Conservation (phyloP, 2,797 vertebrate species). For the Potorous gilbertii region DNA sequence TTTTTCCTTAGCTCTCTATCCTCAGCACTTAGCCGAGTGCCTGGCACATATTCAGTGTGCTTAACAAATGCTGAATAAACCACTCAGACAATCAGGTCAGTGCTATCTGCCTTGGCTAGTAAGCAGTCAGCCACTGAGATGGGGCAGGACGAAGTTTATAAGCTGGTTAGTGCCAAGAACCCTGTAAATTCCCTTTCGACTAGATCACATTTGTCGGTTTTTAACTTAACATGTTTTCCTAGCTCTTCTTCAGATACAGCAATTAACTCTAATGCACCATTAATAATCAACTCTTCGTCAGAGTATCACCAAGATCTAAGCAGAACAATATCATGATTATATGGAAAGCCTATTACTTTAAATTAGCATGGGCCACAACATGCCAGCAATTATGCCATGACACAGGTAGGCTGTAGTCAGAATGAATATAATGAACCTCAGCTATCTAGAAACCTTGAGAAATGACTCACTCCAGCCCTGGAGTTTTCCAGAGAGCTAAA, state of each 20-base stretch:
- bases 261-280: slow-evolving; percentile 83
- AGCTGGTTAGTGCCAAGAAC: not conserved
- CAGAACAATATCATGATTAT: slow-evolving; percentile 81
- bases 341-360: slow-evolving; percentile 80
- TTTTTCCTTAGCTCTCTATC: not conserved
- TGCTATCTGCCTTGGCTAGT: not conserved
- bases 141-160: not conserved
- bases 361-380: slow-evolving; percentile 83
- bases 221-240: slow-evolving; percentile 70
- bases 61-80: not conserved
- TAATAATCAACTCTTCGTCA: slow-evolving; percentile 84
- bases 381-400: slow-evolving; percentile 83
- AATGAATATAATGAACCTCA: slow-evolving; percentile 29
- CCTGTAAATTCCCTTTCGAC: not conserved
- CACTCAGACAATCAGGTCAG: not conserved
- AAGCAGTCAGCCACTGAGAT: not conserved
- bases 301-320: slow-evolving; percentile 80
- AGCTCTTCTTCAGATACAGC: slow-evolving; percentile 82
- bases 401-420: slow-evolving; percentile 76
- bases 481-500: slow-evolving; percentile 45
- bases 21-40: not conserved
- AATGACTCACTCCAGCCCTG: slow-evolving; percentile 29
- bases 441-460: slow-evolving; percentile 34
- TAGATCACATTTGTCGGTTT: slow-evolving; percentile 68
- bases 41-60: not conserved